Conservation (phyloP, 2,888 invertebrate genomes). For the Lithophane ornitopus region DNA sequence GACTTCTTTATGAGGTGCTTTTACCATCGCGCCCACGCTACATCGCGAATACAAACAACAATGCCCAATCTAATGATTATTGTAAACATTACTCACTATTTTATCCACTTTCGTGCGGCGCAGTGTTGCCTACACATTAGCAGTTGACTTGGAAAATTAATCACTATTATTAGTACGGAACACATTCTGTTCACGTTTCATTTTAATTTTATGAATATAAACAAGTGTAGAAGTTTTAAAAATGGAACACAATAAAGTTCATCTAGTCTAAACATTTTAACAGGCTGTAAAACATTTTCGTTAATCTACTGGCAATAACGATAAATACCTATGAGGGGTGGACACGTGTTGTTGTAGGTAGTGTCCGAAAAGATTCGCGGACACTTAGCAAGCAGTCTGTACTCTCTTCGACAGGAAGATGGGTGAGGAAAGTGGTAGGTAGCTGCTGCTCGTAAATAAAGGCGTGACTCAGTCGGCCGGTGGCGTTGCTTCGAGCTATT, state of each 20-base stretch:
- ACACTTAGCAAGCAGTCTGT: constrained; percentile 72
- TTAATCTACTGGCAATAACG: constrained; percentile 63
- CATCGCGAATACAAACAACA: constrained; percentile 82
- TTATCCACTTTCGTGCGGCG: constrained; percentile 70
- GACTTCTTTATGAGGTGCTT: constrained; percentile 84
- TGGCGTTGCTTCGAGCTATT: constrained; percentile 80
- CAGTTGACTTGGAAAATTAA: constrained; percentile 63
- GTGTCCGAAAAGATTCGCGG: constrained; percentile 70
- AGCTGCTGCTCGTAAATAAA: constrained; percentile 83
- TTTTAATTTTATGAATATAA: constrained; percentile 58
- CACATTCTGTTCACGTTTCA: constrained; percentile 54
- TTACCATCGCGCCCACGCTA: constrained; percentile 78
- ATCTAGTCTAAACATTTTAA: constrained; percentile 64
- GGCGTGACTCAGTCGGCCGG: constrained; percentile 79
- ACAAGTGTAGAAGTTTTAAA: constrained; percentile 56
- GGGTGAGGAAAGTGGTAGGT: constrained; percentile 74
- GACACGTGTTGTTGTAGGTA: constrained; percentile 66
- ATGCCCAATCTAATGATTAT: constrained; percentile 80
- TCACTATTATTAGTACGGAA: constrained; percentile 61
- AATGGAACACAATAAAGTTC: constrained; percentile 59
- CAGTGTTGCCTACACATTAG: constrained; percentile 56
- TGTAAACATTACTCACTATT: constrained; percentile 80
- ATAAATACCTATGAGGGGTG: constrained; percentile 58
- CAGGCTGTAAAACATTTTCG: constrained; percentile 59
- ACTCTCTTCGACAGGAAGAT: constrained; percentile 74